These are phyloP conservation scores for Rhinophrynus dorsalis DNA, from an alignment of 2,797 vertebrate genomes.

Conservation along the genomic window DNA sequence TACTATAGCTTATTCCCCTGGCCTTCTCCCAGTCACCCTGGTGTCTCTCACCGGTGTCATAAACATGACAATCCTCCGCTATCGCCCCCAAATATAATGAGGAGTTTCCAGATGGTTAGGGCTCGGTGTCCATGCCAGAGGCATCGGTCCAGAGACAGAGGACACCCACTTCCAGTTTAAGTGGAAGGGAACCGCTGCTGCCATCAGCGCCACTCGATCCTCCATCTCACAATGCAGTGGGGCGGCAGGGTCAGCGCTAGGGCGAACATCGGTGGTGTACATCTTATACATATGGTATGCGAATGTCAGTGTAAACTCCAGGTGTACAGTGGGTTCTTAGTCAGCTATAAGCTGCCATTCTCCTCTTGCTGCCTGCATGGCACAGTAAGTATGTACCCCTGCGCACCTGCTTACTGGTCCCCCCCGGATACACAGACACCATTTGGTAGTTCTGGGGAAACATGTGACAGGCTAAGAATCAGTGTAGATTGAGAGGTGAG, in stretches of 20 bases:
- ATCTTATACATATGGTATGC: too few relatives aligned
- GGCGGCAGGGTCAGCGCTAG: slow-evolving; percentile 39
- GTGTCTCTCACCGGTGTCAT: slow-evolving; percentile 84
- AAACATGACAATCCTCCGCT: slow-evolving; percentile 91
- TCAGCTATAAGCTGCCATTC: too few relatives aligned
- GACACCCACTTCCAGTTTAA: slow-evolving; percentile 84
- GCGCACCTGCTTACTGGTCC: too few relatives aligned
- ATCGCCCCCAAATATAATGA: slow-evolving; percentile 96
- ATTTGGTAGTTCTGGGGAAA: too few relatives aligned
- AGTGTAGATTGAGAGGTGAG: too few relatives aligned
- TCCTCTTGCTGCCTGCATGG: too few relatives aligned
- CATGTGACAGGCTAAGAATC: too few relatives aligned
- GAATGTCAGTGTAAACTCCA: too few relatives aligned
- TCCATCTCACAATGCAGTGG: slow-evolving; percentile 69
- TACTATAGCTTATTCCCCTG: too few relatives aligned
- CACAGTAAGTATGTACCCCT: too few relatives aligned
- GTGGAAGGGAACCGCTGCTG: slow-evolving; percentile 56
- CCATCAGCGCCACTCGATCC: slow-evolving; percentile 66
- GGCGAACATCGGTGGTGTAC: slow-evolving; percentile 42
- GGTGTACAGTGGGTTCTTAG: too few relatives aligned
- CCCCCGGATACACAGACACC: too few relatives aligned
- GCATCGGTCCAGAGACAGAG: slow-evolving; percentile 83
- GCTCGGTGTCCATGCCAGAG: slow-evolving; percentile 93
- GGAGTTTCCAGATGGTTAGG: slow-evolving; percentile 85
- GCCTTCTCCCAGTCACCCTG: not conserved